Evolutionary conservation across 2,888 invertebrate species (phyloP), one percentile per base, ranked within the genome.

Genomic region (Scotopteryx bipunctaria): DNA sequence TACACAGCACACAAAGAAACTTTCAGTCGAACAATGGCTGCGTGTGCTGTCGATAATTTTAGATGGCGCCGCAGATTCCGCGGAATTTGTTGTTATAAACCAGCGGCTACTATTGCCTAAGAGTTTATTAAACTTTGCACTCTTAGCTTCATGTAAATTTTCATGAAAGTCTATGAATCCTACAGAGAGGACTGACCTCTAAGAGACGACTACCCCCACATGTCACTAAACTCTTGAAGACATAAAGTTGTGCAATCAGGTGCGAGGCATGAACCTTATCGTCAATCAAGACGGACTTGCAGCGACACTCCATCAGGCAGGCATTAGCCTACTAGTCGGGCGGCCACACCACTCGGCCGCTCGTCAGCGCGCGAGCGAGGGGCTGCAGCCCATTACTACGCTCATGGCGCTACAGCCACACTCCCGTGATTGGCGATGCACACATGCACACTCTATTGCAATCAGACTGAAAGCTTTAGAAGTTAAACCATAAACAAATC

Each of bases 11-110:
- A 40, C 47, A 33, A 27, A 40, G 35, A 21, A 40, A 19, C 41
- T 41, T 41, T 35, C 35, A 47, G 14, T 2, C 14, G 16, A 48
- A 41, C 47, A 48, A 41, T 48, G 29, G 27, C 17, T 36, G 35
- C 33, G 27, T 33, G 27, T 35, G 29, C 33, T 27, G 35, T 19
- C 8, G 19, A 41, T 41, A 17, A 35, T 48, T 41, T 48, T 19
- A 48, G 41, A 41, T 36, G 17, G 40, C 33, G 47, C 17, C 33
- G 25, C 19, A n/a, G 19, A 25, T 33, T 25, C 47, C 19, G 14
- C 14, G 38, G 47, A 47, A 40, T 47, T 25, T 33, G 40, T 40
- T 27, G n/a, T 40, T 40, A 40, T 31, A 15, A 31, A 37, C 27
- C 6, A 27, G 19, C 16, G 13, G 15, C 35, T 21, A 13, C 15